Base-by-base conservation (phyloP, 2,888 invertebrate genomes). In the Cynaeus angustus region DNA sequence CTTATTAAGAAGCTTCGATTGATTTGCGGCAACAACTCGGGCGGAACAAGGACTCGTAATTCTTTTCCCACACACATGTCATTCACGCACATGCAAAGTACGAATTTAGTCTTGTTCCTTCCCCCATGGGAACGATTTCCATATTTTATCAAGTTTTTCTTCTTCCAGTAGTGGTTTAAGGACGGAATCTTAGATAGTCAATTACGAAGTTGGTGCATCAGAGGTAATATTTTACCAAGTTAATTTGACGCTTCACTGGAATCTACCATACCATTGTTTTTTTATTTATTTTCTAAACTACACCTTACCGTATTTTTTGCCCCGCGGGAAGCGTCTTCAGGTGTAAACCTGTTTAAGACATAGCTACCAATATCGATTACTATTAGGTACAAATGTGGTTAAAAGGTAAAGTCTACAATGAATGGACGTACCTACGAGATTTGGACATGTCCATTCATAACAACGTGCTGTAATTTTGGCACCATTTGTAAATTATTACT, bases 191-290 rank as follows among this genome's bases (percentile, higher is more conserved):
- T 70, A 68, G 72, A 75, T 67, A 75, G 72, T 75, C 75, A 72
- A 77, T 76, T 76, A 77, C 74, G 48, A 72, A 77, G 72, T 74
- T 74, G 70, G 71, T 73, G 75, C 77, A 78, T 76, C 76, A 70
- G 77, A 79, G 79, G 80, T 76, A 77, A 80, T 82, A 81, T 80
- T 80, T 81, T 79, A 80, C 80, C 70, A 76, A 81, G 81, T 81
- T 82, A 82, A 82, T 82, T 82, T 81, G 80, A 81, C 81, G 82
- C 80, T 80, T 80, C 77, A 81, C 77, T 81, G 82, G 78, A 79
- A 77, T 74, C 77, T 72, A 72, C 75, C 75, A 77, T 76, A 77
- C 75, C 73, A 75, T 77, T 78, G 77, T 77, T 77, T 77, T 77
- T 76, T 74, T 71, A 64, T 72, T 74, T 75, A 61, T 73, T 52